Evolutionary conservation across 1,140 invertebrate species (phyloP), one percentile per base, ranked within the genome.

Genomic region (Chrysomallon squamiferum): DNA sequence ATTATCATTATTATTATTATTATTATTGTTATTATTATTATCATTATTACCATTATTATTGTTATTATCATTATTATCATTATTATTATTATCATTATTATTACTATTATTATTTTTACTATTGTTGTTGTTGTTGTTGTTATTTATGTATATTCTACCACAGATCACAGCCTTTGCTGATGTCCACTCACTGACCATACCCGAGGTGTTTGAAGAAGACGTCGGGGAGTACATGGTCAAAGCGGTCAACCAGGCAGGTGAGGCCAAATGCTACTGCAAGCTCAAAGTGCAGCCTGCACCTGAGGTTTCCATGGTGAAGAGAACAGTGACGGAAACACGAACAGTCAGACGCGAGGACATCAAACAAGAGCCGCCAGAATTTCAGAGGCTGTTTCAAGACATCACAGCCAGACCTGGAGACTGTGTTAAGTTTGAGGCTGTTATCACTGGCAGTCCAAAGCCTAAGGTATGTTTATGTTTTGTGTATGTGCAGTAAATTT

Each of bases 161-260:
- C 93, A 96, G 89, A 96, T 97, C 92, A 80, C 77, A 30, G 90
- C 91, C 29, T 92, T 95, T 73, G 92, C 95, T 72, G 93, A 92
- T 47, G 89, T 91, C 38, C 94, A 93, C 76, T 93, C 92, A 35
- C 86, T 98, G 63, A 80, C 76, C 50, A 84, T 86, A 54, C 81
- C 80, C 57, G 84, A 84, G 69, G 81, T 75, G 25, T 86, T 84
- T 73, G 81, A 78, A 18, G 81, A 88, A 43, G 97, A 99, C 86
- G 92, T 91, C 35, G 97, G 96, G 15, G 88, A 88, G 22, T 99
- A 98, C 87, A 92, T 92, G 66, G 96, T 95, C 75, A 90, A 91
- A 0, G 96, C 96, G 7, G 89, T 86, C 3, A 99, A 99, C 82
- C 69, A 71, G 54, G 80, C 74, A 2, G 85, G 85, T 20, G 82